These are phyloP conservation scores for Protobothrops flavoviridis DNA, from an alignment of 2,113 vertebrate species.

Conservation along the genomic window DNA sequence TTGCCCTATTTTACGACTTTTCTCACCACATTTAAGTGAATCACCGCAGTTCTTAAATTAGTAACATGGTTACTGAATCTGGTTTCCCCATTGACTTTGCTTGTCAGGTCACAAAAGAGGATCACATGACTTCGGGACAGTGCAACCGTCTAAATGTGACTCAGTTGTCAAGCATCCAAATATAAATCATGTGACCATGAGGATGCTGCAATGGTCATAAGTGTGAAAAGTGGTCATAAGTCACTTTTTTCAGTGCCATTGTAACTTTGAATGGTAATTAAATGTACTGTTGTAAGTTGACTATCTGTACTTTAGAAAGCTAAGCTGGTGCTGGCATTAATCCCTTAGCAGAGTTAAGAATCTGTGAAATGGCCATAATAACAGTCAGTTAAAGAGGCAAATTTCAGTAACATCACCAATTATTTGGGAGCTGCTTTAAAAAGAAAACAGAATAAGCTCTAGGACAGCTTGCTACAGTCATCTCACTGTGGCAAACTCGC, in stretches of 20 bases:
- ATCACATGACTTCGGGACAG: neutral
- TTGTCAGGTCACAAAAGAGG: neutral
- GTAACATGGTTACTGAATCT: neutral
- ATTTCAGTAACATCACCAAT: neutral
- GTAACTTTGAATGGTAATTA: neutral
- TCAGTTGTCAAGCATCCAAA: neutral
- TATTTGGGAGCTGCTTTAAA: neutral
- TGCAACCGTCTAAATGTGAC: neutral
- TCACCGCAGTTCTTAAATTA: neutral
- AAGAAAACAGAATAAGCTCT: neutral
- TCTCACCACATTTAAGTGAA: neutral
- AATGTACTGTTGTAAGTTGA: neutral
- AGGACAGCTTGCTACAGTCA: neutral
- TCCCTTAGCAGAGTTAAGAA: neutral
- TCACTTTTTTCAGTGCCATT: neutral
- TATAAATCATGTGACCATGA: neutral
- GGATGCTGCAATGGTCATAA: neutral
- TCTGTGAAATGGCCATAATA: neutral
- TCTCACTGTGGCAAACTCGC: neutral
- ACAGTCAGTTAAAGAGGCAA: neutral
- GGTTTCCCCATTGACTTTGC: neutral
- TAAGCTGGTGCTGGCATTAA: neutral
- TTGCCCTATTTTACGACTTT: neutral
- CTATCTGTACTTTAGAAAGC: neutral
- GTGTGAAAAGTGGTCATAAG: neutral